These are phyloP conservation scores for Empidonax alnorum DNA, from an alignment of 2,113 vertebrate species.

Conservation along the genomic window DNA sequence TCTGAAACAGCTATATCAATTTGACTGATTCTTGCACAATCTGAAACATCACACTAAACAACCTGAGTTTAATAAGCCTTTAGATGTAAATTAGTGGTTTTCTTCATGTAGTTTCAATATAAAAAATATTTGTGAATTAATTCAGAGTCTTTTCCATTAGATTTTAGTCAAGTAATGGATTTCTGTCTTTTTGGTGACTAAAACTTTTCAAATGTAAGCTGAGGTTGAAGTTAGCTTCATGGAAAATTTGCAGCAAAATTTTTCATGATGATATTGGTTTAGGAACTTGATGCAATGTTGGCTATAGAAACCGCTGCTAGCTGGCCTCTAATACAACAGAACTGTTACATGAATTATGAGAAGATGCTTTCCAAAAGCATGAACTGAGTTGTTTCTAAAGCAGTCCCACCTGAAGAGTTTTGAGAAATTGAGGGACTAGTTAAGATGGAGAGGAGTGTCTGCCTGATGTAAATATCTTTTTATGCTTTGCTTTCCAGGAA, in stretches of 20 bases:
- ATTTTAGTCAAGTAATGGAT: neutral
- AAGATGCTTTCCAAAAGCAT: neutral
- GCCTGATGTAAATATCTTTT: neutral
- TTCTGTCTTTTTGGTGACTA: neutral
- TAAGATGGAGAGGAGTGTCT: neutral
- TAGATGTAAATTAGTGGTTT: neutral
- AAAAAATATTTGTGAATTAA: neutral
- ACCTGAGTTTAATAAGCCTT: neutral
- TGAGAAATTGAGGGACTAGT: neutral
- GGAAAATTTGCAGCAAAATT: neutral
- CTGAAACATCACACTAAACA: neutral
- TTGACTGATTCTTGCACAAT: neutral
- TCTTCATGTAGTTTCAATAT: neutral
- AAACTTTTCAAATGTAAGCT: neutral
- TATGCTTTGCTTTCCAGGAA: slow-evolving; percentile 73
- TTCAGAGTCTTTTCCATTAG: neutral
- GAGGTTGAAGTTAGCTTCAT: neutral
- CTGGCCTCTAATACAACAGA: neutral
- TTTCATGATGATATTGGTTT: neutral
- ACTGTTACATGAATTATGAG: neutral
- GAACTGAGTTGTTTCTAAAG: neutral
- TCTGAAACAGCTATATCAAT: neutral
- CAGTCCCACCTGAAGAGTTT: neutral
- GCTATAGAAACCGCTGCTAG: neutral
- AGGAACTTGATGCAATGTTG: neutral